Conservation (phyloP, 2,888 invertebrate species). For the Lithophane semibrunnea region DNA sequence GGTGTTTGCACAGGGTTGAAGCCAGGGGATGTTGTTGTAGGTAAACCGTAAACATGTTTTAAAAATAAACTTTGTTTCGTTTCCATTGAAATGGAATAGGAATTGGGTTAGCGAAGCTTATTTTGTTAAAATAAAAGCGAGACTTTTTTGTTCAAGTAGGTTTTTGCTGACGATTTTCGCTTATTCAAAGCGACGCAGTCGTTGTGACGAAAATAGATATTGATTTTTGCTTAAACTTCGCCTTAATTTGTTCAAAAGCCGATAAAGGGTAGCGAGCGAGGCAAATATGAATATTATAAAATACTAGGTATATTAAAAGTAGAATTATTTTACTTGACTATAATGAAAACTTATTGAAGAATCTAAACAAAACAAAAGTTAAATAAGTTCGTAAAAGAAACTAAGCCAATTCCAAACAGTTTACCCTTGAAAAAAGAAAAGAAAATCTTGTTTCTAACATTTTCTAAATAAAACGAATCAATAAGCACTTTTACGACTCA, state of each 20-base stretch:
- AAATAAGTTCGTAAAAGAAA: slow-evolving; percentile 22
- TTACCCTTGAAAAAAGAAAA: slow-evolving; percentile 51
- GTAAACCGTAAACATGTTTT: slow-evolving; percentile 33
- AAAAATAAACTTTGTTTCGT: slow-evolving; percentile 59
- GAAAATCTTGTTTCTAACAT: slow-evolving; percentile 41
- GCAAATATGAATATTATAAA: background rate
- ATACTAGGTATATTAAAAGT: background rate
- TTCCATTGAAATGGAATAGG: slow-evolving; percentile 50
- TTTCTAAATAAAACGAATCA: slow-evolving; percentile 65
- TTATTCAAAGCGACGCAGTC: slow-evolving; percentile 18
- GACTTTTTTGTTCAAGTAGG: slow-evolving; percentile 45
- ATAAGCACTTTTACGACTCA: slow-evolving; percentile 66
- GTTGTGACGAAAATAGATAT: slow-evolving; percentile 49
- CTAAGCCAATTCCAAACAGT: slow-evolving; percentile 29
- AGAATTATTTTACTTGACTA: slow-evolving; percentile 4
- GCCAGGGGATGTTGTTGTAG: slow-evolving; percentile 43
- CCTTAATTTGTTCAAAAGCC: background rate
- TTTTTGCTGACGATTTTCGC: slow-evolving; percentile 37
- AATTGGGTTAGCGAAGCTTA: slow-evolving; percentile 52
- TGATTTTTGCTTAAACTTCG: slow-evolving; percentile 31
- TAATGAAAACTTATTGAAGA: slow-evolving; percentile 12
- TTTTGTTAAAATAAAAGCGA: slow-evolving; percentile 54
- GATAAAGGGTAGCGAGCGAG: background rate
- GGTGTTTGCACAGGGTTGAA: slow-evolving; percentile 52
- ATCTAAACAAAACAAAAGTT: slow-evolving; percentile 20